Base-by-base conservation (phyloP, 2,888 invertebrate species). In the Perithous albicinctus region DNA sequence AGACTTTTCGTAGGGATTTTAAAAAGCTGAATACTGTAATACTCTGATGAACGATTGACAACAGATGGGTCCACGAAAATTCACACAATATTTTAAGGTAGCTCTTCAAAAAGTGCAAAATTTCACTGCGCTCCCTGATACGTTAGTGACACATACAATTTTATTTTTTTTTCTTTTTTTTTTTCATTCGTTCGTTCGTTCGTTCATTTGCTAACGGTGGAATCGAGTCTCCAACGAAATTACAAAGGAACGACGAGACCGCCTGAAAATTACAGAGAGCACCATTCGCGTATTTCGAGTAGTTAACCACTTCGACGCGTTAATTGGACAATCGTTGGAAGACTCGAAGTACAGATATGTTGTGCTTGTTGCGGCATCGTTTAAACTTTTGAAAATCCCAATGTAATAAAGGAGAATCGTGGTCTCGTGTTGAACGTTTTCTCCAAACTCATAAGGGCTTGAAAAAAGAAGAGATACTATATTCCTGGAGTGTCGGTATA, bases 271-370 rank as follows among this genome's bases (percentile, higher is more conserved):
- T 78, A 82, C 76, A 82, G 79, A 76, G 82, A 29, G 43, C 63
- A 41, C 43, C 41, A 15, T 59, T 59, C 61, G 74, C 35, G 66
- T 51, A 54, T 26, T 56, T 51, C 51, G 66, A 79, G 67, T 76
- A 82, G 79, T 87, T 85, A 83, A 74, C 82, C 76, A 83, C 78
- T 80, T 84, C 84, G 78, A 83, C 80, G 69, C 70, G 80, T 80
- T 84, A 86, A 87, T 87, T 86, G 80, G 79, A 74, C 85, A 86
- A 87, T 84, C 84, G 86, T 74, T 84, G 56, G 51, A 51, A 54
- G 51, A 72, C 61, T 54, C 54, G 61, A 32, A 15, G 66, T 32
- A 59, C n/a, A 15, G 20, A n/a, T 43, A 38, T 38, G 10, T 77
- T 26, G 46, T 61, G 41, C 76, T 76, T 64, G 26, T 64, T 15